Conservation (phyloP, 2,797 vertebrate genomes). For the Ptychobarbus kaznakovi region DNA sequence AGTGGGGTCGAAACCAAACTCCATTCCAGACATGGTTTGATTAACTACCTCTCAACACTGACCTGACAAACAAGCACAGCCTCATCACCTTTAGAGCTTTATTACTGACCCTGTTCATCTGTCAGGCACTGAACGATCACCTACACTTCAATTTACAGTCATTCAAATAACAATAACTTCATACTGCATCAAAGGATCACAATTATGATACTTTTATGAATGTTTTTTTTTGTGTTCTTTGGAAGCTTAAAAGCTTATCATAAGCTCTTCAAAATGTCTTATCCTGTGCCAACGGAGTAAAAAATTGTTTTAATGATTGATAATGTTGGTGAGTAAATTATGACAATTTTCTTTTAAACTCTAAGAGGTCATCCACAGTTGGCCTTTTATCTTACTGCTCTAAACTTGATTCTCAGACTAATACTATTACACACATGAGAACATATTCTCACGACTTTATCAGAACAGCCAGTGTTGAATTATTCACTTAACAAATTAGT, state of each 20-base stretch:
- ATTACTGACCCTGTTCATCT: slow-evolving; percentile 9
- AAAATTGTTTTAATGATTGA: neutral
- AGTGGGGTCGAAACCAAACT: slow-evolving; percentile 49
- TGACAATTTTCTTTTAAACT: neutral
- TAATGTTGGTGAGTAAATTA: neutral
- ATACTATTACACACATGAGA: neutral
- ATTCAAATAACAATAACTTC: slow-evolving; percentile 3
- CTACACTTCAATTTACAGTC: neutral
- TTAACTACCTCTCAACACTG: slow-evolving; percentile 40
- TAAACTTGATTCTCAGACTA: slow-evolving; percentile 6
- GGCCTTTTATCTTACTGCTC: neutral
- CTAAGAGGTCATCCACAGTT: neutral
- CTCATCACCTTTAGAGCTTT: slow-evolving; percentile 45
- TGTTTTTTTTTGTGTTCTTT: neutral
- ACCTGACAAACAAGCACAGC: slow-evolving; percentile 45
- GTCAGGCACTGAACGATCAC: neutral
- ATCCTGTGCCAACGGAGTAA: neutral
- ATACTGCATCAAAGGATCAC: neutral
- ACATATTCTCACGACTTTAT: slow-evolving; percentile 23
- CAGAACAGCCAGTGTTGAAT: neutral
- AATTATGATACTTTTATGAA: neutral
- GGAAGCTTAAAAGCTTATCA: neutral
- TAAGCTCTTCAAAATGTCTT: neutral
- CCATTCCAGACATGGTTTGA: slow-evolving; percentile 28
- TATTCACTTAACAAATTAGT: slow-evolving; percentile 25